Conservation (phyloP, 1,140 invertebrate genomes). For the Trissolcus basalis region DNA sequence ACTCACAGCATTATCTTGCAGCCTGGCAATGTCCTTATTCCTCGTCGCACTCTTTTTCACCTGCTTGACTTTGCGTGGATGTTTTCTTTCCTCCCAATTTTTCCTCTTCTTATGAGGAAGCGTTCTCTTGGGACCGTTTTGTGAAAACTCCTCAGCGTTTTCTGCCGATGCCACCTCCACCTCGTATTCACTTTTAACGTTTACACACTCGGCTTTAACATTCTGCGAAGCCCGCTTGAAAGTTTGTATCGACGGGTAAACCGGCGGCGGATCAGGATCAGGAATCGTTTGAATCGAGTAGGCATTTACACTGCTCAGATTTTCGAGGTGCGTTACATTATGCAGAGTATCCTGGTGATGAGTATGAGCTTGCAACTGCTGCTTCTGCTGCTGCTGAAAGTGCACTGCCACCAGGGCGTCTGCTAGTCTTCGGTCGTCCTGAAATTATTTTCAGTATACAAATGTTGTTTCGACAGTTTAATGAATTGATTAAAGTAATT, state of each 20-base stretch:
- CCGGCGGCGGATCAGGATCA: constrained; percentile 62
- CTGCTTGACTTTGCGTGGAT: constrained; percentile 77
- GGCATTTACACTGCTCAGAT: constrained; percentile 66
- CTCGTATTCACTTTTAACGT: constrained; percentile 73
- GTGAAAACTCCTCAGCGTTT: constrained; percentile 68
- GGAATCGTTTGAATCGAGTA: constrained; percentile 71
- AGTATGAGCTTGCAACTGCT: constrained; percentile 64
- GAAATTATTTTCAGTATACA: background rate
- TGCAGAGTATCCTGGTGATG: constrained; percentile 66
- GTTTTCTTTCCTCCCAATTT: constrained; percentile 63
- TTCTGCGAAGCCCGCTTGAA: constrained; percentile 67
- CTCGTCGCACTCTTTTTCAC: constrained; percentile 62
- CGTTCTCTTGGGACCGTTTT: constrained; percentile 71
- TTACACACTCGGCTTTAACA: constrained; percentile 72
- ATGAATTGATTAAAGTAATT: too few relatives aligned
- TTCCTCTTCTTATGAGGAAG: constrained; percentile 78
- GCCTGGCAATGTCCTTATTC: constrained; percentile 62
- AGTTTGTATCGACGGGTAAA: constrained; percentile 64
- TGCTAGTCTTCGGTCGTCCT: constrained; percentile 77
- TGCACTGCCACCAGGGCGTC: constrained; percentile 77
- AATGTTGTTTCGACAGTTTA: background rate
- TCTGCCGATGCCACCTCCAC: constrained; percentile 66
- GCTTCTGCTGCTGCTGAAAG: constrained; percentile 75
- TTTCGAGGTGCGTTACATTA: constrained; percentile 69
- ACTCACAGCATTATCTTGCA: constrained; percentile 7